phyloP scores from a whole-genome alignment of 2,113 vertebrate genomes.

The Amphiprion ocellaris region DNA sequence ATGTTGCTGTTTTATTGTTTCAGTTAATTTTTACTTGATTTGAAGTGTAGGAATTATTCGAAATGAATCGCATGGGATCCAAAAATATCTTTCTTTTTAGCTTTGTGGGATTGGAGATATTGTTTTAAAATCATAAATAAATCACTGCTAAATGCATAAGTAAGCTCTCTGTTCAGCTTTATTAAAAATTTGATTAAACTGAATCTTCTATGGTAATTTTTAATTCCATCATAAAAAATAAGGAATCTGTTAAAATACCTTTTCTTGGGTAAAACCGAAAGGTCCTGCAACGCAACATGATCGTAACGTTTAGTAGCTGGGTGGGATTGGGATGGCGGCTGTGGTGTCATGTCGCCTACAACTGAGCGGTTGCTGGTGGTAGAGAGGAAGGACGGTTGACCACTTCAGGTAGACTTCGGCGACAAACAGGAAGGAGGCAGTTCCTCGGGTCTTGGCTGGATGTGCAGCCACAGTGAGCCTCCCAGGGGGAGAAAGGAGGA shows the following conservation, averaged over 20 bases:
- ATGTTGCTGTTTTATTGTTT: constrained; percentile 43
- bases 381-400: constrained; percentile 74
- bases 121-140: background rate
- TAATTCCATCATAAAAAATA: too few species aligned
- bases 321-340: constrained; percentile 26
- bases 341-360: constrained; percentile 50
- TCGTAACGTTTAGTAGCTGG: constrained; percentile 18
- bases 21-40: constrained; percentile 29
- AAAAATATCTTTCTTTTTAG: constrained; percentile 18
- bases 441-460: constrained; percentile 82
- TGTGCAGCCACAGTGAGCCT: constrained; percentile 77
- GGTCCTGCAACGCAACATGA: constrained; percentile 1
- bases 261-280: background rate
- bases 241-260: background rate
- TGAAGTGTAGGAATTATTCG: constrained; percentile 35
- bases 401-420: constrained; percentile 81
- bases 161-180: too few species aligned
- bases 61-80: background rate
- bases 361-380: constrained; percentile 40
- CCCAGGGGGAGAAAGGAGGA: constrained; percentile 78
- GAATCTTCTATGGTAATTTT: too few species aligned
- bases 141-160: background rate
- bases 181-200: too few species aligned
- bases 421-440: constrained; percentile 84
- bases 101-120: background rate